Evolutionary conservation across 2,113 vertebrate species (phyloP).

Genomic region (Alethe castanea): DNA sequence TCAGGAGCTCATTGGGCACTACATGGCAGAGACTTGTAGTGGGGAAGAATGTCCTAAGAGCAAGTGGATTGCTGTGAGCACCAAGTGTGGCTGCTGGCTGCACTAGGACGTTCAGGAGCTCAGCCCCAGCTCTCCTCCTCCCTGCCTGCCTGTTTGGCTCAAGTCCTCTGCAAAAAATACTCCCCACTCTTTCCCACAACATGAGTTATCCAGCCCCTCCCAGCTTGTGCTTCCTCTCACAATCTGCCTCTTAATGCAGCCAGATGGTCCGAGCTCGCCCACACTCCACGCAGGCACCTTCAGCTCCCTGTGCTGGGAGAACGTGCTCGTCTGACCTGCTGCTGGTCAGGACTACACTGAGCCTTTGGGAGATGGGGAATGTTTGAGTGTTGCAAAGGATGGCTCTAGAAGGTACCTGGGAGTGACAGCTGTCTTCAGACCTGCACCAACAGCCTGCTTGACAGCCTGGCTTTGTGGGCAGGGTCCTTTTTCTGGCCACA

Average conservation of each 20-base stretch:
- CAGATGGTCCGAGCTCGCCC: constrained; percentile 50
- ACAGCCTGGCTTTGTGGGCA: neutral
- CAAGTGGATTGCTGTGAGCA: neutral
- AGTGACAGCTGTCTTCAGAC: neutral
- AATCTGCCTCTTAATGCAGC: constrained; percentile 19
- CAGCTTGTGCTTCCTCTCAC: constrained; percentile 37
- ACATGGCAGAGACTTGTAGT: neutral
- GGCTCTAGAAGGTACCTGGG: neutral
- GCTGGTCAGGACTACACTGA: neutral
- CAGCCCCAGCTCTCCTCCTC: neutral
- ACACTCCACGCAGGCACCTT: neutral
- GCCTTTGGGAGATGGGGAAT: neutral
- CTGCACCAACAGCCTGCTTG: neutral
- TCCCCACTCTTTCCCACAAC: neutral
- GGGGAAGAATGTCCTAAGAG: neutral
- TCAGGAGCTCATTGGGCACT: fast-evolving
- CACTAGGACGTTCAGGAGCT: neutral
- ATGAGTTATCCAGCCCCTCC: neutral
- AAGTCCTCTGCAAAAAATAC: neutral
- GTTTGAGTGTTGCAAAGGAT: fast-evolving
- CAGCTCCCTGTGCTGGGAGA: neutral
- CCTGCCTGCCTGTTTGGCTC: neutral
- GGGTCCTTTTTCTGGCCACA: neutral
- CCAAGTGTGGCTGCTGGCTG: neutral
- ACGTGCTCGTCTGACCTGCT: neutral